Base-by-base conservation (phyloP, 2,797 vertebrate genomes). In the Sciurus carolinensis region DNA sequence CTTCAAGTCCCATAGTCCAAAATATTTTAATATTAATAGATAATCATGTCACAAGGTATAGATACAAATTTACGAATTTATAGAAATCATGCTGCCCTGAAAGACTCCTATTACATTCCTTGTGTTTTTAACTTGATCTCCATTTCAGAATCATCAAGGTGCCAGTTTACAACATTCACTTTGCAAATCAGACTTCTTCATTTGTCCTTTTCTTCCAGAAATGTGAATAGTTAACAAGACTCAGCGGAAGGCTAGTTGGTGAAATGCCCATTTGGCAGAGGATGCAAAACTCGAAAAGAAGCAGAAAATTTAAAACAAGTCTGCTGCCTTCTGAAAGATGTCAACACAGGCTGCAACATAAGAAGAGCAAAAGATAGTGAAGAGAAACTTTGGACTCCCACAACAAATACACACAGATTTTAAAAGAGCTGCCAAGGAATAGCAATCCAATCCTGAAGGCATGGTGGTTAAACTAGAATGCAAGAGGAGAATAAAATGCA, bases 71-170 rank as follows among this genome's bases (percentile, higher is more conserved):
- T 79, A 9, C 1, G 72, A 64, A 67, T 90, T 87, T 54, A 47
- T 44, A 30, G 67, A 95, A 64, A 9, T 77, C 24, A 87, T 5
- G 44, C 3, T 54, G 7, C 44, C 15, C 42, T 72, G 81, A 66
- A 83, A 79, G 54, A 52, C 44, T 67, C 9, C 66, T 80, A 81
- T 93, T 75, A 26, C 20, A 69, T 71, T 86, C 26, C 14, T 62
- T 73, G 15, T n/a, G 50, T 93, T 95, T 44, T 95, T 83, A 93
- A 75, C 30, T 81, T 76, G n/a, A 79, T 54, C 52, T 97, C 18
- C 50, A 62, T 95, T 94, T 85, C 69, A 80, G 72, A 96, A 75
- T 72, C 67, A 90, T 84, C 69, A 81, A 89, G 36, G 39, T 81
- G 62, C 14, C 15, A 79, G n/a, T 79, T 88, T 54, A 94, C 59